Conservation (phyloP, 37 sponge, comb jelly and placozoan genomes). For the Tethya wilhelma region DNA sequence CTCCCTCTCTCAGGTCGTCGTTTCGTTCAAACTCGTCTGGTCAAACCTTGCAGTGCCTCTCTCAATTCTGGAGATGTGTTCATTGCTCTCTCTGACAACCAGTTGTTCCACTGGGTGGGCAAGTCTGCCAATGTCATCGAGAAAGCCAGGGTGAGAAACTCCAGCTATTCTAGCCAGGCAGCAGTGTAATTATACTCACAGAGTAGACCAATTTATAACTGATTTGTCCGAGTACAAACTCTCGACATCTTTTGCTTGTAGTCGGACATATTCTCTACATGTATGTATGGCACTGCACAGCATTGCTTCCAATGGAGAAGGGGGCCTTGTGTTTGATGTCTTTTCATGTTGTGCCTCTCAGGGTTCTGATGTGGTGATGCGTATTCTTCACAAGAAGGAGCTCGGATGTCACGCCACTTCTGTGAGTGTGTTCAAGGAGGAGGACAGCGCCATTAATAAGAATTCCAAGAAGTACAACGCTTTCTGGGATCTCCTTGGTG, state of each 20-base stretch:
- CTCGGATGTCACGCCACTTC: conserved; percentile 70
- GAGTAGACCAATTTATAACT: no score
- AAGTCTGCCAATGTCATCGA: conserved; percentile 88
- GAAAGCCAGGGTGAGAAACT: conserved; percentile 94
- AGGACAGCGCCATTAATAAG: conserved; percentile 18
- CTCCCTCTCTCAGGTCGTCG: conserved; percentile 65
- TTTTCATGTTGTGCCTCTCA: no score
- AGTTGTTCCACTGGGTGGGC: conserved; percentile 87
- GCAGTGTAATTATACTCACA: no score
- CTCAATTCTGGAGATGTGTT: conserved; percentile 94
- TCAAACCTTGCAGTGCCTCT: conserved; percentile 73
- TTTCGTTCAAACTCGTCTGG: conserved; percentile 77
- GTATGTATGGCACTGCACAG: no score
- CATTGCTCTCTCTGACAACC: conserved; percentile 56
- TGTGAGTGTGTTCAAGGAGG: conserved; percentile 50
- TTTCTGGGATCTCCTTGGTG: conserved; percentile 82
- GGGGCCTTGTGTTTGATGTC: no score
- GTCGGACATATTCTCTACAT: no score
- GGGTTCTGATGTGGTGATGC: conserved; percentile 78
- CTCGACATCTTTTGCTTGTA: no score
- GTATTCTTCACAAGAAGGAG: conserved; percentile 89
- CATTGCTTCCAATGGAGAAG: no score
- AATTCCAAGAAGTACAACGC: conserved; percentile 6
- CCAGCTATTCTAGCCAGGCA: no score
- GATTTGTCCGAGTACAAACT: no score